These are phyloP conservation scores for Tinamus major DNA, from an alignment of 2,797 vertebrate species.

Conservation along the genomic window DNA sequence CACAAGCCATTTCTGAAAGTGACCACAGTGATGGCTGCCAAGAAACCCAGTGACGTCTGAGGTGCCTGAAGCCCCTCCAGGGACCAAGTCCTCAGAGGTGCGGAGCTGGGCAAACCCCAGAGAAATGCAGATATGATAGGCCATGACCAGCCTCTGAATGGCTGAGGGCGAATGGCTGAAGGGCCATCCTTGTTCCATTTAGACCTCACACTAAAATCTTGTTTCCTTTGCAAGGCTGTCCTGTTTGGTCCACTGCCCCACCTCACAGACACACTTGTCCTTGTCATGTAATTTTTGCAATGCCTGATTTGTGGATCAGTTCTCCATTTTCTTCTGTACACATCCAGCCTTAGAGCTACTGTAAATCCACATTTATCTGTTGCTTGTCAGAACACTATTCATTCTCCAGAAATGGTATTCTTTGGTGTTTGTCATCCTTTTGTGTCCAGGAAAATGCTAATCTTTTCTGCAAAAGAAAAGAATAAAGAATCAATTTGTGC, in stretches of 20 bases:
- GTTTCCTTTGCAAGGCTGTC: neutral
- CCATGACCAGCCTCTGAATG: neutral
- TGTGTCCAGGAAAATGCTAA: neutral
- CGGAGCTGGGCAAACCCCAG: neutral
- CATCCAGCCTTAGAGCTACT: neutral
- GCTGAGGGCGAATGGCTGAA: neutral
- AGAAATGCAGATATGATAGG: accelerated
- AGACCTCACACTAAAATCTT: neutral
- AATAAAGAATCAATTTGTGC: neutral
- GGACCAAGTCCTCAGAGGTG: accelerated
- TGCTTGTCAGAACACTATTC: neutral
- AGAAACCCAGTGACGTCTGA: neutral
- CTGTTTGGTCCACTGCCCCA: neutral
- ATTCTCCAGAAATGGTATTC: neutral
- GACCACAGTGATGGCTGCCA: neutral
- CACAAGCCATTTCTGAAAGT: neutral
- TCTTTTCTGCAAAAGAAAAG: constrained; percentile 21
- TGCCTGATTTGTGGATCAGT: neutral
- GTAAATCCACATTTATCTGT: neutral
- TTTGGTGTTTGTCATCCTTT: neutral
- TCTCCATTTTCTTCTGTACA: neutral
- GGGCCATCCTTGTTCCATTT: neutral
- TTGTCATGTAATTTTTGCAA: neutral
- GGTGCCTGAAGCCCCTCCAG: neutral
- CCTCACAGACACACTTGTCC: accelerated